Base-by-base conservation (phyloP, 2,113 vertebrate genomes). In the Erythrocebus patas region DNA sequence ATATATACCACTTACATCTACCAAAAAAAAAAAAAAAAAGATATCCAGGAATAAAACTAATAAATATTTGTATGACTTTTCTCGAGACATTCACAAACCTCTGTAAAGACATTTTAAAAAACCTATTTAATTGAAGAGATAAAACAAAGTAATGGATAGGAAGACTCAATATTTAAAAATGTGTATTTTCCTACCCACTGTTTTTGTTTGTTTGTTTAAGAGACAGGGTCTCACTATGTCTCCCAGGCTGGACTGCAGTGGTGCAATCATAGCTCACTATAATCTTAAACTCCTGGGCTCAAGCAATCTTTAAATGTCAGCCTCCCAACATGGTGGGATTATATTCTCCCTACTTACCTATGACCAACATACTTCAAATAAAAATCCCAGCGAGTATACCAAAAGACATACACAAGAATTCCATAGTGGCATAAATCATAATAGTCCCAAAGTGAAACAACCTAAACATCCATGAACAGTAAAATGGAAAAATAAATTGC, bases 341-440 rank as follows among this genome's bases (percentile, higher is more conserved):
- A 64, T 66, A 43, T 76, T 89, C 14, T 81, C 35, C 25, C 20
- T 27, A 72, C 73, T 87, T 87, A 83, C 13, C 45, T 66, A 79
- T 72, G 50, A 89, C 50, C 89, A 20, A 76, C 48, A 72, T 30
- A 64, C 76, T 86, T 83, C 75, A 90, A 85, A 68, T 73, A 52
- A 88, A 93, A 96, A 90, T 86, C 9, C 32, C 82, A 96, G 55
- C 2, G 79, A 61, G 61, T 75, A 79, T 8, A 84, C 38, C 48
- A 92, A 89, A 96, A 91, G 78, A 80, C 8, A 86, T 55, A 23
- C 7, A 66, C 20, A 96, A 92, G 35, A 96, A 89, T 45, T 96
- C 84, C 59, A 87, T 23, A 86, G 73, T n/a, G 76, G n/a, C 32
- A 92, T 82, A 20, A 82, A 76, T 94, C 27, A 17, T n/a, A 78